These are phyloP conservation scores for Holothuria leucospilota DNA, from an alignment of 53 echinoderm and acorn worm genomes.

Conservation along the genomic window DNA sequence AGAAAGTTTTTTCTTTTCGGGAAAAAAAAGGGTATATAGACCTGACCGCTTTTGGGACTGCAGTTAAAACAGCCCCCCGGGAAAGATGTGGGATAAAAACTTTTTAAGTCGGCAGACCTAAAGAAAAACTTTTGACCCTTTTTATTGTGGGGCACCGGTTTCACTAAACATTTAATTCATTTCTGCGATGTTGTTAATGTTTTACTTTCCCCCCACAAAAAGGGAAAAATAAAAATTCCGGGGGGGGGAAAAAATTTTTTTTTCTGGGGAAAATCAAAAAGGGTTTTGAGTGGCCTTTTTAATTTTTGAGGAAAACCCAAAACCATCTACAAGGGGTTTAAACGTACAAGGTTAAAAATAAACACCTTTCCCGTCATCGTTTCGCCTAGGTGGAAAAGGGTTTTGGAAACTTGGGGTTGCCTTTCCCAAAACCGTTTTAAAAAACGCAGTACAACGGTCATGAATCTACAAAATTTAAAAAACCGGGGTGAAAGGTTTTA, in stretches of 20 bases:
- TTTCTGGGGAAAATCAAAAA: constrained; percentile 27
- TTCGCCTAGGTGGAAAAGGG: constrained; percentile 35
- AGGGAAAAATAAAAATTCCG: constrained; percentile 55
- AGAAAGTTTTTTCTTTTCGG: constrained; percentile 33
- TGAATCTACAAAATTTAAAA: constrained; percentile 38
- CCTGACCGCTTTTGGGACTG: constrained; percentile 33
- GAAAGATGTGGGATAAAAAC: constrained; percentile 48
- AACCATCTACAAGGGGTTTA: constrained; percentile 38
- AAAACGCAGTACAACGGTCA: constrained; percentile 52
- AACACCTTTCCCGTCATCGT: constrained; percentile 22
- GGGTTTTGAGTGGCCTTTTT: constrained; percentile 41
- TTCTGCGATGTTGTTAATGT: constrained; percentile 45
- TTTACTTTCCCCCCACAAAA: constrained; percentile 27
- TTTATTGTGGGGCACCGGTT: not conserved
- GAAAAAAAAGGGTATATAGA: constrained; percentile 8
- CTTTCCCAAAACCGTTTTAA: constrained; percentile 43
- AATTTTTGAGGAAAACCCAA: constrained; percentile 29
- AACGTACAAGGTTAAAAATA: constrained; percentile 46
- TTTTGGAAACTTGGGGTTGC: constrained; percentile 42
- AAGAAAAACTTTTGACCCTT: not conserved
- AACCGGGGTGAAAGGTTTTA: constrained; percentile 35
- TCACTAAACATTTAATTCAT: not conserved
- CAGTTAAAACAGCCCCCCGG: constrained; percentile 52
- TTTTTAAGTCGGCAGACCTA: not conserved
- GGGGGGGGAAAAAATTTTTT: too few relatives aligned